Evolutionary conservation across 2,113 vertebrate species (phyloP).

Genomic region (Poeciliopsis occidentalis): DNA sequence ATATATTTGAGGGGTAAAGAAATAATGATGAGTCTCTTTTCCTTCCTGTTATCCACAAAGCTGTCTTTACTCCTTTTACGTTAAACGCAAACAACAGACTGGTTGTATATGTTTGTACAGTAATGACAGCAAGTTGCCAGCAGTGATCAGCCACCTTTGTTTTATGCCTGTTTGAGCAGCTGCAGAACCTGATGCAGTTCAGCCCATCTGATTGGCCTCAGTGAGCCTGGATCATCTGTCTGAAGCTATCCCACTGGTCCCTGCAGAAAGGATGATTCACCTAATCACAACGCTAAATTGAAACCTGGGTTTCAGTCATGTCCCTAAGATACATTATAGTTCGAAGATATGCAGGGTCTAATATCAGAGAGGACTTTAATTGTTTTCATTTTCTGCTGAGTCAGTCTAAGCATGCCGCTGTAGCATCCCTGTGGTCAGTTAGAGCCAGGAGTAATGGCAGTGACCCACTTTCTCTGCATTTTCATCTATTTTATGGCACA

Average conservation of each 20-base stretch:
- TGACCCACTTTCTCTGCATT: conserved; percentile 54
- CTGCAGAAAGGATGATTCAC: conserved; percentile 70
- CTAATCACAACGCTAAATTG: conserved; percentile 20
- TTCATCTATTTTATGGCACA: conserved; percentile 67
- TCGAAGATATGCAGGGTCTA: conserved; percentile 51
- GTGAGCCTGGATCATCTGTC: conserved; percentile 55
- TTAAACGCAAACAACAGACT: background rate
- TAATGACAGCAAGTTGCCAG: conserved; percentile 38
- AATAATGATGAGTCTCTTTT: background rate
- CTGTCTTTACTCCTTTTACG: conserved; percentile 25
- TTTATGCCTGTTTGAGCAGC: conserved; percentile 83
- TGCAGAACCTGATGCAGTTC: conserved; percentile 83
- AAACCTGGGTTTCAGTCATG: background rate
- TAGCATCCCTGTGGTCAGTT: conserved; percentile 6
- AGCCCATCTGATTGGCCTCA: conserved; percentile 57
- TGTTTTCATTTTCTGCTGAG: conserved; percentile 38
- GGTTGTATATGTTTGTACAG: conserved; percentile 41
- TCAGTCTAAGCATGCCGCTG: background rate
- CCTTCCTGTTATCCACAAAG: background rate
- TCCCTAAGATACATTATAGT: background rate
- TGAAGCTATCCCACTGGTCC: conserved; percentile 71
- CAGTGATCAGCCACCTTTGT: conserved; percentile 78
- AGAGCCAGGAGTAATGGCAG: conserved; percentile 3
- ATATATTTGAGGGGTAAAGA: background rate
- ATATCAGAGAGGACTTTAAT: conserved; percentile 6